Base-by-base conservation (phyloP, 1,140 invertebrate species). In the Lordiphosa stackelbergi region DNA sequence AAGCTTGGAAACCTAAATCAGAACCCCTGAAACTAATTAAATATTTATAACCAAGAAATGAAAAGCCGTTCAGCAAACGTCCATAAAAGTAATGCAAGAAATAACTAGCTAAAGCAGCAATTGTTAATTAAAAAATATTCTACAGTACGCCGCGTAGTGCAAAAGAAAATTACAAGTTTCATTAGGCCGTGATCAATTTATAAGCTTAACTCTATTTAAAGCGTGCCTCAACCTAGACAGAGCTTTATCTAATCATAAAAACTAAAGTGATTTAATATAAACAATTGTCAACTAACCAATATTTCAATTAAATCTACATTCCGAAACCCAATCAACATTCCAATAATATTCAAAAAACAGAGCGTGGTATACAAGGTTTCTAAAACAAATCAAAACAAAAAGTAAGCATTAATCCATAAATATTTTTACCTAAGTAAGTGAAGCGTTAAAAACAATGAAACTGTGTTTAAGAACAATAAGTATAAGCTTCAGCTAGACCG, bases 311-410 rank as follows among this genome's bases (percentile, higher is more conserved):
- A 49, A 59, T 28, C 13, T 37, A 37, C n/a, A 45, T 37, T 53
- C 36, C 46, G 53, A 28, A 36, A 42, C 7, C 4, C 19, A 46
- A 36, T 41, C 38, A n/a, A 37, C 36, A 11, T 41, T 37, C 35
- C 19, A 53, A 43, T 11, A 16, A 46, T 9, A 19, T 13, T 38
- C n/a, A 5, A 42, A 12, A 52, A 54, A 24, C 38, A 41, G 47
- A 57, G 58, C 53, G 37, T 52, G 56, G 63, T 56, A 61, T 46
- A 54, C 40, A 68, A 78, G 56, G 64, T 63, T 73, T 70, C 69
- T 60, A 63, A 34, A 48, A 19, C 19, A 34, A 36, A 35, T 36
- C 35, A 10, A 9, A 47, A 47, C 19, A 10, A 46, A 79, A 79
- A 62, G 74, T 79, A 79, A 79, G 74, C 74, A 69, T 72, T 49